Base-by-base conservation (phyloP, 2,888 invertebrate genomes). In the Drosophila kokeensis region DNA sequence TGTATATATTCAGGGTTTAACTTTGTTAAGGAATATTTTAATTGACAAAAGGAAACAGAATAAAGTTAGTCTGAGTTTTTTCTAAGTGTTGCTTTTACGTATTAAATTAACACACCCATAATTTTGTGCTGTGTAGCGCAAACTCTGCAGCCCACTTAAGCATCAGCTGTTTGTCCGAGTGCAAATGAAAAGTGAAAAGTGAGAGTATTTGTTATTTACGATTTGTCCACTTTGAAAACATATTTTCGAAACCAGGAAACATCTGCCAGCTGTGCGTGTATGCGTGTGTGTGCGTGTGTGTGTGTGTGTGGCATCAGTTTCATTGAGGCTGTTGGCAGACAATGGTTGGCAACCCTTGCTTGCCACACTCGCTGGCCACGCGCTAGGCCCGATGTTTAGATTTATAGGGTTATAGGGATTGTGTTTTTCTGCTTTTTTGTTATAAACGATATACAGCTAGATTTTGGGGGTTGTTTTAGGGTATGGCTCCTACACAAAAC, bases 301-400 rank as follows among this genome's bases (percentile, higher is more conserved):
- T 13, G n/a, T 21, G 6, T n/a, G 42, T 11, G n/a, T 32, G 76
- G 90, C 91, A 89, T 91, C 92, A 83, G 91, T 91, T 91, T 86
- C 88, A 81, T 54, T 54, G 24, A 54, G 18, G 24, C 34, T 36
- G 54, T 24, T 21, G 52, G 65, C 66, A 71, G 79, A 82, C 84
- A 84, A 55, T 55, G 36, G 18, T 4, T 54, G 36, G 21, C 24
- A 24, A 24, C 24, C 57, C 73, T 80, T 73, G 81, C 68, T 68
- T 63, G 84, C 88, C 84, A 73, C 84, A 87, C 88, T 88, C 87
- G 30, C 15, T 24, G 32, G 85, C 45, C 45, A 45, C 45, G 45
- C 45, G 45, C 45, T 45, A 8, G 30, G 40, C 27, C 36, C 18
- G 58, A 61, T 73, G 55, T 32, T 78, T 65, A 52, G 64, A 57